These are phyloP conservation scores for Nerophis ophidion DNA, from an alignment of 2,113 vertebrate species.

Conservation along the genomic window DNA sequence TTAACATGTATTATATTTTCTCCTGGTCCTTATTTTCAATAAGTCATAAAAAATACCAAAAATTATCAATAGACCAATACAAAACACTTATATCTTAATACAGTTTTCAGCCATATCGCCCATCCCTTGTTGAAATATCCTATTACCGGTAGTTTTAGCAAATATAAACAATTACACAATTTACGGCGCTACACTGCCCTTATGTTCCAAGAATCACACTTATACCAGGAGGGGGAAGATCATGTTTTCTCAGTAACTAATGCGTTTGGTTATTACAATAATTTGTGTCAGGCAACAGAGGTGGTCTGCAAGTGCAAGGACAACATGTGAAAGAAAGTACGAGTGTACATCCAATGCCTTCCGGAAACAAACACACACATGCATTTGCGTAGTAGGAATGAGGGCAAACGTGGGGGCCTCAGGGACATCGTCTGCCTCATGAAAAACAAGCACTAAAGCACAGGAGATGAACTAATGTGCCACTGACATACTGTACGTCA, in stretches of 20 bases:
- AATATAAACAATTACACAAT: too few species aligned
- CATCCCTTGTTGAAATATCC: too few species aligned
- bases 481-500: background rate
- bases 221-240: background rate
- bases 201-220: background rate
- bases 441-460: conserved; percentile 63
- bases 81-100: too few species aligned
- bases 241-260: conserved; percentile 7
- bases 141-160: too few species aligned
- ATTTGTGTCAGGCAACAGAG: conserved; percentile 7
- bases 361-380: background rate
- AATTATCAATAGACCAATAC: too few species aligned
- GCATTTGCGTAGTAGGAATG: conserved; percentile 40
- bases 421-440: conserved; percentile 45
- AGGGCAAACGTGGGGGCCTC: conserved; percentile 49
- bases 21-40: too few species aligned
- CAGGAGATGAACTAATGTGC: conserved; percentile 43
- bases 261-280: too few species aligned
- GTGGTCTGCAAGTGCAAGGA: background rate
- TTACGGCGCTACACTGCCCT: too few species aligned
- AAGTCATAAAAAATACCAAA: too few species aligned
- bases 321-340: background rate
- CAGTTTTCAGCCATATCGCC: too few species aligned
- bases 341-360: background rate
- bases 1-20: too few species aligned